These are phyloP conservation scores for Mustelus asterias DNA, from an alignment of 2,113 vertebrate species.

Conservation along the genomic window DNA sequence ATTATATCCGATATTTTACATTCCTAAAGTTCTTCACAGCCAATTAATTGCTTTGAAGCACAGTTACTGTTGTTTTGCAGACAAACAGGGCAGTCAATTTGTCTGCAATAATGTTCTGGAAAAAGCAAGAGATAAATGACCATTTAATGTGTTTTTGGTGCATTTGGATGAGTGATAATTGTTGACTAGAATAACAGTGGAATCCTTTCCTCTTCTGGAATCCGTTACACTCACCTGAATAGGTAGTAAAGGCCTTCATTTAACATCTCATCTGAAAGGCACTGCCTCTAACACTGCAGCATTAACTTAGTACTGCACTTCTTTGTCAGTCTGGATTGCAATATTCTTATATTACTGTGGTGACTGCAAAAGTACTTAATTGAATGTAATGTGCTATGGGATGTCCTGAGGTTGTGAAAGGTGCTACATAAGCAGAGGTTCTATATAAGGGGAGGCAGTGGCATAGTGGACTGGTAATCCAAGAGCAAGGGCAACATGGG, in stretches of 20 bases:
- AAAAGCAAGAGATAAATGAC: background rate
- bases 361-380: too few species aligned
- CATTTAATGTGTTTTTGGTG: background rate
- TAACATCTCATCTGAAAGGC: background rate
- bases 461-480: too few species aligned
- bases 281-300: background rate
- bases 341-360: too few species aligned
- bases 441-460: too few species aligned
- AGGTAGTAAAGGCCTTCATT: background rate
- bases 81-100: background rate
- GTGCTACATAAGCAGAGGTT: too few species aligned
- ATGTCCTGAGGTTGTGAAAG: too few species aligned
- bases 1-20: background rate
- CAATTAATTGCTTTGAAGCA: background rate
- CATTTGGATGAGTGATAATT: background rate
- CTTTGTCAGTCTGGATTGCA: background rate
- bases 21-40: background rate
- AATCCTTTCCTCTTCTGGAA: background rate
- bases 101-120: background rate
- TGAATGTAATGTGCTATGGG: too few species aligned
- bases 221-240: background rate
- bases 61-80: background rate
- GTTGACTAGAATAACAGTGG: background rate
- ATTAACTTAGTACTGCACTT: background rate
- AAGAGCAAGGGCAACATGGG: too few species aligned